phyloP scores from a whole-genome alignment of 2,888 invertebrate genomes.

The Cryptocheilus praepositus region DNA sequence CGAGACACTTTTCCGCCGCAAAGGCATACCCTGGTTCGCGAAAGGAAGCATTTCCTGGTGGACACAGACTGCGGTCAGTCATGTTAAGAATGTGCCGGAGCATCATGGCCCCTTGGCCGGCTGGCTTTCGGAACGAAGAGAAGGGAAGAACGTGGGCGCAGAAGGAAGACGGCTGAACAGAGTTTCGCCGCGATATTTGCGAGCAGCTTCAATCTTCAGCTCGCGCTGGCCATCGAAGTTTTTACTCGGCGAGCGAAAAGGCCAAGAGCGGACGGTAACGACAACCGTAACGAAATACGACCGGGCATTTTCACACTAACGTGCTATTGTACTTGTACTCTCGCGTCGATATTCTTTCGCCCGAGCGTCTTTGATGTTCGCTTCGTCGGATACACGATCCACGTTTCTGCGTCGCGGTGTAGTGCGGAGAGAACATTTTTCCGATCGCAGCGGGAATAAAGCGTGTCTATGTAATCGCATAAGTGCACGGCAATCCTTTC shows the following conservation, averaged over 20 bases:
- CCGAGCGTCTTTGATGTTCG: constrained; percentile 41
- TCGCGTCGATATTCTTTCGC: constrained; percentile 40
- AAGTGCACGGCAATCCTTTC: no score
- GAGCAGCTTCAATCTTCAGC: constrained; percentile 31
- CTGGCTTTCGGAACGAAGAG: no score
- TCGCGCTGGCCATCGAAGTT: constrained; percentile 34
- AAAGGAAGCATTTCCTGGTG: no score
- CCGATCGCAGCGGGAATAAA: no score
- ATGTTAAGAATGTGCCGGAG: no score
- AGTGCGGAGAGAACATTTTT: no score
- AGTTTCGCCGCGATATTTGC: constrained; percentile 37
- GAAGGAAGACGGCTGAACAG: constrained; percentile 30
- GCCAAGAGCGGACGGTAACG: constrained; percentile 21
- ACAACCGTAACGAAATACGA: constrained; percentile 40
- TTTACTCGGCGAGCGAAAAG: constrained; percentile 27
- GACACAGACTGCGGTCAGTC: no score
- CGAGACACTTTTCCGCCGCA: no score
- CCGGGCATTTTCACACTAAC: constrained; percentile 41
- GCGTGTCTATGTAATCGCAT: no score
- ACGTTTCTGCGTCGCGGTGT: no score
- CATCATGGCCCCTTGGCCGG: no score
- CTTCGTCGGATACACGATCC: constrained; percentile 20
- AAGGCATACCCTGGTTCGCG: no score
- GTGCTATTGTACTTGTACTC: constrained; percentile 2
- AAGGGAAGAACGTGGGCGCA: background rate